Evolutionary conservation across 2,797 vertebrate genomes (phyloP), one percentile per base, ranked within the genome.

Genomic region (Tinamus major): DNA sequence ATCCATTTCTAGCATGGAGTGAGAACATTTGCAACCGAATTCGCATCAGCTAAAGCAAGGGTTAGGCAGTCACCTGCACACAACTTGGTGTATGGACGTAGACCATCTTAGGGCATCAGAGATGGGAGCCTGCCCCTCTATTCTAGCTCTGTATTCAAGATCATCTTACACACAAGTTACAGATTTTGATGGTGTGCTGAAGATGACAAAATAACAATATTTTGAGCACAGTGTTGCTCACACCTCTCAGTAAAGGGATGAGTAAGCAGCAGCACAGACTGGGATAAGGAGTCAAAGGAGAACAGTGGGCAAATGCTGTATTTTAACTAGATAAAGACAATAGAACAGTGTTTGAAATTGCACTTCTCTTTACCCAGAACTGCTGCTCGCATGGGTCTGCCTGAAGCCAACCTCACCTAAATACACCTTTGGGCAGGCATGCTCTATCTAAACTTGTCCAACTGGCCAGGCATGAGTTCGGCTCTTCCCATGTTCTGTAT

Each of bases 81-180:
- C 21, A 69, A 70, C 4, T 37, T 81, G 27, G 10, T 58, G 9
- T 2, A 8, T 24, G 13, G 12, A 79, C 13, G 64, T 35, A 79
- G 71, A 83, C 5, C 56, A 44, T 18, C 21, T 5, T 1, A 3
- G 24, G 11, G 31, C 39, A 74, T 31, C 27, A 53, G 33, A 42
- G 31, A 3, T 31, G 1, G 10, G 24, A 39, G 14, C 41, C 17
- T 23, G 35, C 7, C 46, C 37, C 68, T 44, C 42, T 44, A 8
- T 44, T 17, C 18, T 8, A 68, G 11, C 14, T 23, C 16, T 2
- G 0, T 35, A 41, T 5, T 35, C 44, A 42, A 37, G 8, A 29
- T 29, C 6, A 20, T 26, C 13, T 48, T 41, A 1, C 2, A 56
- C 13, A 2, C 2, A 55, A 51, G n/a, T 1, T 29, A 6, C n/a